Conservation (phyloP, 2,113 vertebrate genomes). For the Dromiciops gliroides region DNA sequence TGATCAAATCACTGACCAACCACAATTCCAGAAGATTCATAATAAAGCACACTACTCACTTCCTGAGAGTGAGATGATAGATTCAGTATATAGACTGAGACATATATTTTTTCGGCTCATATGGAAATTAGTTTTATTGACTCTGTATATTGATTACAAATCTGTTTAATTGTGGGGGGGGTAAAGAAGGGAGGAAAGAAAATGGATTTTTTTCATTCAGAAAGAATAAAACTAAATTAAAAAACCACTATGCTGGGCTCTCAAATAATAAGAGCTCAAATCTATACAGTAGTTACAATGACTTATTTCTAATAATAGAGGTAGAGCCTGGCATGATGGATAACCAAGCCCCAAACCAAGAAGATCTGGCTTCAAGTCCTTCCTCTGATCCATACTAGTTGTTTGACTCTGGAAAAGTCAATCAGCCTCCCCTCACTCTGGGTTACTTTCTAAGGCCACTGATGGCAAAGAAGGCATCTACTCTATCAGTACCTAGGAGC, state of each 20-base stretch:
- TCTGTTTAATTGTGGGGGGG: background rate
- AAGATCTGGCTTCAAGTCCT: too few relatives aligned
- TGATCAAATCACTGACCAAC: background rate
- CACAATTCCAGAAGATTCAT: too few relatives aligned
- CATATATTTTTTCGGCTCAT: background rate
- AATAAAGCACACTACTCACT: too few relatives aligned
- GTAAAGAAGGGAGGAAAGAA: background rate
- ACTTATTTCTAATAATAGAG: background rate
- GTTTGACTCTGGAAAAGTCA: too few relatives aligned
- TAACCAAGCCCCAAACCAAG: background rate
- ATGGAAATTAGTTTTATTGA: background rate
- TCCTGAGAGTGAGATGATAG: too few relatives aligned
- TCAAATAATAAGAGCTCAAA: too few relatives aligned
- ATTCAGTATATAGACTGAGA: background rate
- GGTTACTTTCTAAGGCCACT: background rate
- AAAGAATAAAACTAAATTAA: background rate
- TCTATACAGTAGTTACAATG: background rate
- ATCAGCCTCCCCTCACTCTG: too few relatives aligned
- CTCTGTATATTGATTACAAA: too few relatives aligned
- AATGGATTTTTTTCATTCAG: background rate
- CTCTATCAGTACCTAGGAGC: background rate
- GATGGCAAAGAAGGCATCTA: background rate
- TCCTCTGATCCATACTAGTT: too few relatives aligned
- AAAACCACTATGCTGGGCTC: background rate
- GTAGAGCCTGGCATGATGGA: background rate